Evolutionary conservation across 1,140 invertebrate species (phyloP), one percentile per base, ranked within the genome.

Genomic region (Brachionus asplanchnoidis): DNA sequence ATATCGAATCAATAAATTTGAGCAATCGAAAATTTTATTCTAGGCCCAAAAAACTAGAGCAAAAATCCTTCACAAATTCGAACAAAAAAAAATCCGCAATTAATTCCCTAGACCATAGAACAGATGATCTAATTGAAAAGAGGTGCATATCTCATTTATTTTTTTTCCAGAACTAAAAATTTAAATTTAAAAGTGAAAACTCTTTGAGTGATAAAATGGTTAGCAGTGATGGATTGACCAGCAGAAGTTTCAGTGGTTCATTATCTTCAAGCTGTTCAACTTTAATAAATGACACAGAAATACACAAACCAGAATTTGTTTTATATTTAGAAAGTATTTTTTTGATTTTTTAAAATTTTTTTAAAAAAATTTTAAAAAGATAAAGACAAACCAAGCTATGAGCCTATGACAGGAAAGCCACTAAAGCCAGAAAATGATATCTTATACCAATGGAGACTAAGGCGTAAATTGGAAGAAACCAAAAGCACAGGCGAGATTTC

Each of bases 391-490:
- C 73, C 73, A 50, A 28, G 73, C 23, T 50, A 50, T 53, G 20
- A 77, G 50, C 73, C 44, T 26, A 50, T 5, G 9, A 50, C 44
- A 14, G 73, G 44, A 26, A 26, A 77, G 42, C 26, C 11, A 5
- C 3, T 77, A 23, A 53, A 77, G 23, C 73, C 73, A 8, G 86
- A 87, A 36, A 85, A 87, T 84, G 88, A 88, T 65, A 87, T 88
- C 40, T 78, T 88, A 14, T 85, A 87, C 46, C 87, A 88, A 70
- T 88, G 88, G 88, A 75, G 88, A 46, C 40, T 88, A 8, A 86
- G 86, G 6, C 83, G 87, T 8, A 86, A 86, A 60, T 85, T 88
- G 77, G 88, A 88, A 65, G 87, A 46, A 77, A 23, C 73, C 0
- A 77, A 77, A 50, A 77, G 26, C 46, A 46, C 26, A 32, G 32